Percentiles rank a stretch among this genome's conserved stretches.
phyloP scores from a whole-genome alignment of 2,797 vertebrate genomes.

The Microcaecilia unicolor region DNA sequence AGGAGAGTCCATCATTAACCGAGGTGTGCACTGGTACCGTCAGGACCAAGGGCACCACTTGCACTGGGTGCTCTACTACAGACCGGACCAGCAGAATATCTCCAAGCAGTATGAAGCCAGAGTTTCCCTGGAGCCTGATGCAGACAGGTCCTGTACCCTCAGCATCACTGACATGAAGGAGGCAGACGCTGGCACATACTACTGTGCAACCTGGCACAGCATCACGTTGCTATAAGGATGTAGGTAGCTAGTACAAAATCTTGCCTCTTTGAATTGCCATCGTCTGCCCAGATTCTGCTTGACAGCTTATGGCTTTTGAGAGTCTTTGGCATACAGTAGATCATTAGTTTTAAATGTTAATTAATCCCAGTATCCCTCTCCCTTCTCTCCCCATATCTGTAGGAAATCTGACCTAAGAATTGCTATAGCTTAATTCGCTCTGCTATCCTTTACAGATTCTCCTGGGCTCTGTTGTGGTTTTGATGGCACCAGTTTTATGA shows the following conservation, averaged over 20 bases:
- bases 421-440: too few species aligned
- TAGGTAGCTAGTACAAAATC: not conserved
- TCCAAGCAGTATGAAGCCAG: not conserved
- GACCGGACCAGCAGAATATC: not conserved
- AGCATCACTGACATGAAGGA: constrained; percentile 1
- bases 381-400: too few species aligned
- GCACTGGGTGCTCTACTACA: constrained; percentile 8
- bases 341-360: too few species aligned
- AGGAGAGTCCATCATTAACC: fast-evolving
- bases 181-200: constrained; percentile 1
- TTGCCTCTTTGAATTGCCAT: too few species aligned
- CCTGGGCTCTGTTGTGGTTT: too few species aligned
- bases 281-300: too few species aligned
- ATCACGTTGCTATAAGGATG: not conserved
- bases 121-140: not conserved
- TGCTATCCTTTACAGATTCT: too few species aligned
- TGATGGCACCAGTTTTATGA: too few species aligned
- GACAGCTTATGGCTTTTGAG: too few species aligned
- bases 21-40: constrained; percentile 21
- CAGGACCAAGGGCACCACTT: not conserved
- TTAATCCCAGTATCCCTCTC: too few species aligned
- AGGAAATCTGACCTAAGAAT: too few species aligned
- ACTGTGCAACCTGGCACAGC: constrained; percentile 7
- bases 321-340: too few species aligned
- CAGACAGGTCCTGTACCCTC: constrained; percentile 1